Conservation (phyloP, 1,140 invertebrate species). For the Leptopilina boulardi region DNA sequence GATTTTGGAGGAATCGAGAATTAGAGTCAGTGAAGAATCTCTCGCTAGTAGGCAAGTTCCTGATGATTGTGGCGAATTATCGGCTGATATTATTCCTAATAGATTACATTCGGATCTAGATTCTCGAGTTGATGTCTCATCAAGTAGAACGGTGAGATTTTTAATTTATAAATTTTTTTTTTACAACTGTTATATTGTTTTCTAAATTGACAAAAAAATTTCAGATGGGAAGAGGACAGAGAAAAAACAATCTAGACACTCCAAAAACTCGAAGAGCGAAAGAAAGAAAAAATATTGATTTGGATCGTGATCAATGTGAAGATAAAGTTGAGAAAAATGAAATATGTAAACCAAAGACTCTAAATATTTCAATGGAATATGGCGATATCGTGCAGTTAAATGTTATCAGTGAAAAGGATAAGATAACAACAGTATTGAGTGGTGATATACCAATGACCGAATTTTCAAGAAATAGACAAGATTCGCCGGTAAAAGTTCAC, state of each 20-base stretch:
- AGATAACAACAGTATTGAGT: slow-evolving; percentile 41
- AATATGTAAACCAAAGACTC: slow-evolving; percentile 48
- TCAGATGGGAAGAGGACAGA: neutral
- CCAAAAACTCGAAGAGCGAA: slow-evolving; percentile 28
- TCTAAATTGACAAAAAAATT: neutral
- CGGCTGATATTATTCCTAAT: slow-evolving; percentile 14
- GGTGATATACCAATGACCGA: slow-evolving; percentile 65
- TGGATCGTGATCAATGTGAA: slow-evolving; percentile 49
- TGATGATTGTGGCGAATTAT: neutral
- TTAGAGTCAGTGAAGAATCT: slow-evolving; percentile 69
- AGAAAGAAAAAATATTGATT: slow-evolving; percentile 39
- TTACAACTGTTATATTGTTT: neutral
- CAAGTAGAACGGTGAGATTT: slow-evolving; percentile 9
- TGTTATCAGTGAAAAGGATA: slow-evolving; percentile 46
- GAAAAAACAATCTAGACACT: slow-evolving; percentile 35
- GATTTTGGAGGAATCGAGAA: slow-evolving; percentile 68
- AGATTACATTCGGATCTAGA: neutral
- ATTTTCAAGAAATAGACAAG: slow-evolving; percentile 58
- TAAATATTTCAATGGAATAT: slow-evolving; percentile 56
- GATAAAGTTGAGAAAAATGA: slow-evolving; percentile 47
- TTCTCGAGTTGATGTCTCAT: neutral
- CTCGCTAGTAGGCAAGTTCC: slow-evolving; percentile 51
- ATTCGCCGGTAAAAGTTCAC: slow-evolving; percentile 65
- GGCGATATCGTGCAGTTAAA: slow-evolving; percentile 61
- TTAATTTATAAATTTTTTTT: neutral